Conservation (phyloP, 2,888 invertebrate species). For the Sympetrum striolatum region DNA sequence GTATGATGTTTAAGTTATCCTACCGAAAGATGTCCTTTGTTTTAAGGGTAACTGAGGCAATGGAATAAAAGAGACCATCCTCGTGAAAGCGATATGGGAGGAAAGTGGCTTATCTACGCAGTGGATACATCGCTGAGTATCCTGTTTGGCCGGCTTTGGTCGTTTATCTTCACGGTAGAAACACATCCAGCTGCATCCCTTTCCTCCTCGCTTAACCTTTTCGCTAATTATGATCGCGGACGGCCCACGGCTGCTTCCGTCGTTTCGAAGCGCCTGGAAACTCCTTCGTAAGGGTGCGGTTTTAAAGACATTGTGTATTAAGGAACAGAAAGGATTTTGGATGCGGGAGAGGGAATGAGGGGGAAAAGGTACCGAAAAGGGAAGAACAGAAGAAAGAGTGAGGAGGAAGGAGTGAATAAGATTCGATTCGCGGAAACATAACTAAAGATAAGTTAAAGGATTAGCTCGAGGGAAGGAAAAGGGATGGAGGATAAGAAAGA, state of each 20-base stretch:
- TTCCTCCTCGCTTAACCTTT: not conserved
- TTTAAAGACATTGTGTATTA: conserved; percentile 13
- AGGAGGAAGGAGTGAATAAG: not conserved
- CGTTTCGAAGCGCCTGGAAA: not conserved
- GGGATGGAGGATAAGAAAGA: too few species aligned
- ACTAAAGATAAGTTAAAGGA: not conserved
- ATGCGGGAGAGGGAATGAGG: not conserved
- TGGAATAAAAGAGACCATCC: not conserved
- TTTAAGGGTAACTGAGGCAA: not conserved
- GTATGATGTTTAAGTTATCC: too few species aligned
- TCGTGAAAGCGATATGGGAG: not conserved
- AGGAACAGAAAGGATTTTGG: not conserved
- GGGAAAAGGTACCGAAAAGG: too few species aligned
- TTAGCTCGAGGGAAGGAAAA: not conserved
- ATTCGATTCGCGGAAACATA: too few species aligned
- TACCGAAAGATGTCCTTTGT: too few species aligned
- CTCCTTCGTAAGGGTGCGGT: not conserved
- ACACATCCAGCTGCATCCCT: conserved; percentile 1
- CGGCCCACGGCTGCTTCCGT: not conserved
- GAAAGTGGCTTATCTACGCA: not conserved
- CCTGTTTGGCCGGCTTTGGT: not conserved
- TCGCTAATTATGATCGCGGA: conserved; percentile 38
- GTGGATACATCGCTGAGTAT: conserved; percentile 14
- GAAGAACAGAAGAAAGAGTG: not conserved
- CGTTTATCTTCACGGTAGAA: conserved; percentile 8